phyloP scores from a whole-genome alignment of 1,140 invertebrate genomes.

The Drosophila willistoni region DNA sequence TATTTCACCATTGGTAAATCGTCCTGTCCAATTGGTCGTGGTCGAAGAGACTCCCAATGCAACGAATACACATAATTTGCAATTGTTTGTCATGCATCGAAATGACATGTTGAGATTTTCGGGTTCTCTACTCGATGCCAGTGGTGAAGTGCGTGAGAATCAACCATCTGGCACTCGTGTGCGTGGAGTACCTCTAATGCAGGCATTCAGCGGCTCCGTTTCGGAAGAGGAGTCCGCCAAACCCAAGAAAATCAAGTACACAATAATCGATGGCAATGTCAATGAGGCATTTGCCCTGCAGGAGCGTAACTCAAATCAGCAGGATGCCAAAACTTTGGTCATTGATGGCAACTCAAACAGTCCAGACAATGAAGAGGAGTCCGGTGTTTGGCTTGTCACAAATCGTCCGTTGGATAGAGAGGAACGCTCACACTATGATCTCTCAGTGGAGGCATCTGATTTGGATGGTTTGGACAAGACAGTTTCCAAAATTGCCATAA shows the following conservation, averaged over 20 bases:
- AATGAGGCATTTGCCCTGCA: constrained; percentile 88
- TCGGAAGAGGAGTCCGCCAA: constrained; percentile 83
- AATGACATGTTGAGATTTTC: constrained; percentile 91
- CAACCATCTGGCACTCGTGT: constrained; percentile 87
- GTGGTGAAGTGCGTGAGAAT: constrained; percentile 91
- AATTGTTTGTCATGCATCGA: constrained; percentile 92
- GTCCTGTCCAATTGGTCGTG: constrained; percentile 91
- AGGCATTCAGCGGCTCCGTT: constrained; percentile 83
- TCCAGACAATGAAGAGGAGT: constrained; percentile 58
- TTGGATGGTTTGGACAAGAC: constrained; percentile 89
- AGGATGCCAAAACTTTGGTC: constrained; percentile 84
- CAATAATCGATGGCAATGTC: constrained; percentile 89
- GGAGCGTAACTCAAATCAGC: constrained; percentile 85
- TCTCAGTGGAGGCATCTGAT: constrained; percentile 91
- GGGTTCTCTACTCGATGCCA: constrained; percentile 84
- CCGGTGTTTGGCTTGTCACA: constrained; percentile 88
- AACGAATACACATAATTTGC: constrained; percentile 91
- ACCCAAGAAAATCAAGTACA: constrained; percentile 88
- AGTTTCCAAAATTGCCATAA: constrained; percentile 88
- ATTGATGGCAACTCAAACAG: constrained; percentile 54
- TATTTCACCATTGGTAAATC: constrained; percentile 90
- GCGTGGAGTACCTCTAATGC: constrained; percentile 87
- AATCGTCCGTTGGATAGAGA: constrained; percentile 90
- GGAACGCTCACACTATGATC: constrained; percentile 86
- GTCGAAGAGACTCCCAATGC: constrained; percentile 91